Percentiles rank a stretch among this genome's conserved stretches.
These are phyloP conservation scores for Fragum sueziense DNA, from an alignment of 2,888 invertebrate species.

Conservation along the genomic window DNA sequence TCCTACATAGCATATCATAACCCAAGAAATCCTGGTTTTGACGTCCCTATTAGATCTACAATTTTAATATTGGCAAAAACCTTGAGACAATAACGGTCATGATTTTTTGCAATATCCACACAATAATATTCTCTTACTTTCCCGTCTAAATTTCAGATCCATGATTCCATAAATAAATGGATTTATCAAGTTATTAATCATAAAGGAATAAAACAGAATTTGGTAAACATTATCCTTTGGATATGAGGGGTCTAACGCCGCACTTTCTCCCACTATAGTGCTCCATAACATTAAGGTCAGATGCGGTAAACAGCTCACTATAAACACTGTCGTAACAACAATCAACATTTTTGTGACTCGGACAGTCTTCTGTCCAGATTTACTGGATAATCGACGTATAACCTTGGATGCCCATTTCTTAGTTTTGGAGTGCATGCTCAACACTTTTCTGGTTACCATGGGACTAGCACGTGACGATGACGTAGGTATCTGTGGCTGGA, in stretches of 20 bases:
- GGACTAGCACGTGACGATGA: neutral
- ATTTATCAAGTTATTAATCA: slow-evolving; percentile 56
- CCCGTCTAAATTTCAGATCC: slow-evolving; percentile 54
- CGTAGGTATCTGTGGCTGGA: neutral
- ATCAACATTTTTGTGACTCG: slow-evolving; percentile 57
- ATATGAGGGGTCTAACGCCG: slow-evolving; percentile 19
- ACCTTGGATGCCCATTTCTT: slow-evolving; percentile 41
- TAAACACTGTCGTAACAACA: slow-evolving; percentile 46
- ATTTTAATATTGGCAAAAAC: too few relatives aligned
- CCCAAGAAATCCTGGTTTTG: too few relatives aligned
- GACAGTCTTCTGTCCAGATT: slow-evolving; percentile 45
- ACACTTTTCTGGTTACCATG: neutral
- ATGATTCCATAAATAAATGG: slow-evolving; percentile 58
- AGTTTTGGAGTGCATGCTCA: slow-evolving; percentile 12
- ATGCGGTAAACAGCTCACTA: slow-evolving; percentile 53
- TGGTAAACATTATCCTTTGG: slow-evolving; percentile 54
- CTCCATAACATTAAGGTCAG: slow-evolving; percentile 48
- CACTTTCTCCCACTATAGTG: slow-evolving; percentile 21
- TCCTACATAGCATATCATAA: too few relatives aligned
- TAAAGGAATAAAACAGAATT: slow-evolving; percentile 55
- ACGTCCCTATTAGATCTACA: too few relatives aligned
- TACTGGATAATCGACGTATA: slow-evolving; percentile 41
- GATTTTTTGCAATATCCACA: neutral
- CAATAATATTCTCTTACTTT: slow-evolving; percentile 33
- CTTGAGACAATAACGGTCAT: too few relatives aligned